Evolutionary conservation across 2,888 invertebrate species (phyloP), one percentile per base, ranked within the genome.

Genomic region (Ochlodes sylvanus): DNA sequence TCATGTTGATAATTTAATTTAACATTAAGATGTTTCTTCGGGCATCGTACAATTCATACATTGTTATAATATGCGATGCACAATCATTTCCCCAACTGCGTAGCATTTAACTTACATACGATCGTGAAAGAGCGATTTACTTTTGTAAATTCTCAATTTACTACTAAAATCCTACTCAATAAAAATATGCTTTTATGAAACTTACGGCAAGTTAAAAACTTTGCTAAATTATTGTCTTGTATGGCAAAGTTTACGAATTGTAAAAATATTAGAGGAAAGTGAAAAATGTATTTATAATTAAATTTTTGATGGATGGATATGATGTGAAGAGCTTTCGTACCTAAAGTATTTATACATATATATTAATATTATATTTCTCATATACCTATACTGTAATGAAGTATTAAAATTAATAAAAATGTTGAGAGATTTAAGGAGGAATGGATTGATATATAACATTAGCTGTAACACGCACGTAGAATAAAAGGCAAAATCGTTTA

Each of bases 261-360:
- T 61, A 61, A 61, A 32, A 62, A 62, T 41, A 52, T 52, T 52
- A 52, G 44, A 47, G 32, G 62, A 52, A 52, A 27, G 41, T 63
- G 10, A 63, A 54, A 63, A 54, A 63, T 38, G 19, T 62, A 61
- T 50, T 50, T 34, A 12, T 50, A 62, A 52, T 19, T 38, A 61
- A 61, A 50, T 14, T 50, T 47, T 21, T 52, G n/a, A 21, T 14
- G 19, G 57, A 42, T 41, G 57, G 42, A 21, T 14, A 52, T 41
- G 52, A 38, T 17, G 21, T 34, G 61, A 19, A 50, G 62, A 62
- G 62, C 52, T 32, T 61, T 61, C 61, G 32, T 61, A 47, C 21
- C n/a, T 15, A 34, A 61, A 38, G 10, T 47, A 47, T 34, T 38
- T 62, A n/a, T 52, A 62, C 7, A 19, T 14, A 38, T 62, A 38